Evolutionary conservation across 2,797 vertebrate genomes (phyloP).

Genomic region (Salmo trutta): DNA sequence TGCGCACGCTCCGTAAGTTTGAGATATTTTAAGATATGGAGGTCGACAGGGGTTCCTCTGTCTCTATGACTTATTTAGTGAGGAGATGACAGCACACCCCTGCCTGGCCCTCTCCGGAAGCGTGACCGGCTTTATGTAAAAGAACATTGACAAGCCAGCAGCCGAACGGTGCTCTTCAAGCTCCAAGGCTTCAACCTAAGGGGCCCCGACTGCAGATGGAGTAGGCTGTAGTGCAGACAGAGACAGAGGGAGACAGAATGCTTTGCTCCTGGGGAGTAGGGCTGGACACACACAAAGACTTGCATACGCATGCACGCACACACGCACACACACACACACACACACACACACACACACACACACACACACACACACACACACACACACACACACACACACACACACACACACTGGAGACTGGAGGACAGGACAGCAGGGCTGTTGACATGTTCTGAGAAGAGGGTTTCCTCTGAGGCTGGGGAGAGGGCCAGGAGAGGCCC

Average conservation of each 20-base stretch:
- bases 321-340: neutral
- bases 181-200: neutral
- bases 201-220: neutral
- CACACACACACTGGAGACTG: neutral
- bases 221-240: neutral
- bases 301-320: too few species aligned
- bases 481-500: neutral
- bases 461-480: slow-evolving; percentile 1
- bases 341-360: neutral
- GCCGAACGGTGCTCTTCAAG: neutral
- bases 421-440: neutral
- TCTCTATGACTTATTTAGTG: slow-evolving; percentile 8
- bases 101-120: neutral
- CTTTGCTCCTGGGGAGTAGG: neutral
- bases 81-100: neutral
- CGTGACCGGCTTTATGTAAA: neutral
- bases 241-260: neutral
- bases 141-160: neutral
- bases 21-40: neutral
- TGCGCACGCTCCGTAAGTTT: neutral
- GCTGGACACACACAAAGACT: neutral
- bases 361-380: neutral
- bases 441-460: slow-evolving; percentile 3
- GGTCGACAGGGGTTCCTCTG: neutral
- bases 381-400: neutral